Evolutionary conservation across 1,140 invertebrate genomes (phyloP).

Genomic region (Cataglyphis hispanica): DNA sequence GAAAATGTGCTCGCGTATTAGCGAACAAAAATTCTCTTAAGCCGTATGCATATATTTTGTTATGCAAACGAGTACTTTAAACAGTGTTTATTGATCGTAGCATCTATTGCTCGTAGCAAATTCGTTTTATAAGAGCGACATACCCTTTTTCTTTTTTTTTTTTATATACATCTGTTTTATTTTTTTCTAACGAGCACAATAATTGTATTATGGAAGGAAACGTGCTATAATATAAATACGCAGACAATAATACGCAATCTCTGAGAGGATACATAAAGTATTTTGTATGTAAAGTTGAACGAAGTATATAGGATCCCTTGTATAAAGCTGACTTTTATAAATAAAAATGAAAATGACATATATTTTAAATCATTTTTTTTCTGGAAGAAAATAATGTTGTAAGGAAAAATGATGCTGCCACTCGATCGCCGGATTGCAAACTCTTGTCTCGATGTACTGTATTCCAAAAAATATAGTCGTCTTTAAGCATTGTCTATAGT

Average conservation of each 20-base stretch:
- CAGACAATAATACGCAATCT: conserved; percentile 59
- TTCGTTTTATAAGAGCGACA: conserved; percentile 5
- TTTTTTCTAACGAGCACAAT: background rate
- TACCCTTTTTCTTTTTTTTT: conserved; percentile 41
- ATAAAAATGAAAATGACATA: conserved; percentile 26
- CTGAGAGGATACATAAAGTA: conserved; percentile 45
- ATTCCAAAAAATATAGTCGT: conserved; percentile 12
- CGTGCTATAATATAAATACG: conserved; percentile 36
- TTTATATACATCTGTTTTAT: background rate
- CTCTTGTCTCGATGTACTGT: conserved; percentile 11
- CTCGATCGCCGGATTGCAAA: conserved; percentile 32
- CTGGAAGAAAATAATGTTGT: background rate
- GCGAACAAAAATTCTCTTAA: background rate
- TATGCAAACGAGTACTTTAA: background rate
- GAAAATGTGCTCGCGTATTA: background rate
- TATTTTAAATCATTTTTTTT: conserved; percentile 44
- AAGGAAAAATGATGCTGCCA: conserved; percentile 29
- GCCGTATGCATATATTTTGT: background rate
- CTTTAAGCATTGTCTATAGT: conserved; percentile 24
- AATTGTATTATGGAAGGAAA: conserved; percentile 36
- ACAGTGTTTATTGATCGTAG: background rate
- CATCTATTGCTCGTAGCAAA: conserved; percentile 14
- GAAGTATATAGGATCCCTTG: conserved; percentile 35
- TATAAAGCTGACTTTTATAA: conserved; percentile 48
- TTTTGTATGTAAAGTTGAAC: conserved; percentile 47